Evolutionary conservation across 2,888 invertebrate species (phyloP).

Genomic region (Quadriops clusia): DNA sequence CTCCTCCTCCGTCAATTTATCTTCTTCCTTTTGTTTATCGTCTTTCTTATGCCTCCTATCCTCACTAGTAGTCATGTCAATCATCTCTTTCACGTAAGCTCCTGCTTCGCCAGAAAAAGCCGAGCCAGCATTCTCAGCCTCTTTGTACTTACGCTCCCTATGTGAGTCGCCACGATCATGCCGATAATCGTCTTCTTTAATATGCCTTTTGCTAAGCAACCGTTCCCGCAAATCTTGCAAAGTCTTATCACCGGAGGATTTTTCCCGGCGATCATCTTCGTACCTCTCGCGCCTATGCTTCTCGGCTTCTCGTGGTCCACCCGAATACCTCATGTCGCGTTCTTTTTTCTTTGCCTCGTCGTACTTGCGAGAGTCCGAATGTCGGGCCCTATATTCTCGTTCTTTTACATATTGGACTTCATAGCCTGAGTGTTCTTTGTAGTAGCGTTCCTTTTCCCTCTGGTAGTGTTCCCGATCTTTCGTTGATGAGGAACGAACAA

Average conservation of each 20-base stretch:
- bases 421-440: constrained; percentile 32
- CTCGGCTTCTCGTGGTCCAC: constrained; percentile 21
- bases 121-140: constrained; percentile 24
- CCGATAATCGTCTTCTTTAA: constrained; percentile 35
- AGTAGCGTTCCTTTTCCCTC: constrained; percentile 35
- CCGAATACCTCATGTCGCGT: constrained; percentile 14
- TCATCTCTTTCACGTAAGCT: constrained; percentile 36
- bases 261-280: constrained; percentile 32
- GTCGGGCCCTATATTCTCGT: constrained; percentile 24
- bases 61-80: constrained; percentile 31
- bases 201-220: constrained; percentile 55
- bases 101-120: constrained; percentile 34
- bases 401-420: constrained; percentile 26
- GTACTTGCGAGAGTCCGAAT: constrained; percentile 28
- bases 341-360: constrained; percentile 27
- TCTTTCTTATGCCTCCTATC: constrained; percentile 24
- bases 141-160: constrained; percentile 23
- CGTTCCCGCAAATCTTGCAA: constrained; percentile 67
- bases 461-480: constrained; percentile 32
- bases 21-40: constrained; percentile 38
- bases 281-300: constrained; percentile 28
- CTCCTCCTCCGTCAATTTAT: constrained; percentile 34
- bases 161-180: constrained; percentile 22
- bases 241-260: constrained; percentile 47
- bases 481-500: constrained; percentile 22